Evolutionary conservation across 1,140 invertebrate genomes (phyloP).

Genomic region (Drosophila ananassae): DNA sequence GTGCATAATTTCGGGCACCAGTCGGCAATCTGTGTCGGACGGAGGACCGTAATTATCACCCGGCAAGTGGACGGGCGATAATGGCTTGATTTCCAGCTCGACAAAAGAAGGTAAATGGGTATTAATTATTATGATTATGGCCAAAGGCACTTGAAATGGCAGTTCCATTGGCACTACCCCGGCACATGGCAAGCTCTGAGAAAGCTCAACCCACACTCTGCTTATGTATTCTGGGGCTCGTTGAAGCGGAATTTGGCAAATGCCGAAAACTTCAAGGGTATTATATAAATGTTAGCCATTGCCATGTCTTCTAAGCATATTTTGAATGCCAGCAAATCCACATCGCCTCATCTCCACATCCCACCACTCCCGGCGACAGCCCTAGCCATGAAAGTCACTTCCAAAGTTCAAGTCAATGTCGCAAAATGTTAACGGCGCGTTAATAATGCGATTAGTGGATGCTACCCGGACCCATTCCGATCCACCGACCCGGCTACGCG

Average conservation of each 20-base stretch:
- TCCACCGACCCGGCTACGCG: conserved; percentile 16
- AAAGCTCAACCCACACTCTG: not conserved
- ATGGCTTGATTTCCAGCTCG: conserved; percentile 63
- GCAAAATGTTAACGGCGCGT: conserved; percentile 77
- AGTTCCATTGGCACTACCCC: conserved; percentile 25
- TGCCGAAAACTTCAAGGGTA: conserved; percentile 68
- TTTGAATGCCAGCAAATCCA: conserved; percentile 56
- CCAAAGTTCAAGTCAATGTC: conserved; percentile 75
- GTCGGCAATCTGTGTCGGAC: conserved; percentile 50
- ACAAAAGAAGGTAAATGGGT: conserved; percentile 53
- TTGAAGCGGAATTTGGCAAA: conserved; percentile 67
- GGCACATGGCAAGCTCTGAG: conserved; percentile 16
- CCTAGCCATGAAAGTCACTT: conserved; percentile 54
- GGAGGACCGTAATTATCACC: conserved; percentile 58
- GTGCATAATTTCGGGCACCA: conserved; percentile 49
- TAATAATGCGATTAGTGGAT: conserved; percentile 77
- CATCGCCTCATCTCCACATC: not conserved
- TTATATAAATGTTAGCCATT: conserved; percentile 64
- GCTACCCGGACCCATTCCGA: conserved; percentile 39
- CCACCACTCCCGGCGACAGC: not conserved
- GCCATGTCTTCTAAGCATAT: conserved; percentile 63
- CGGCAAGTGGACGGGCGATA: conserved; percentile 60
- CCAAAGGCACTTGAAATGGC: conserved; percentile 32
- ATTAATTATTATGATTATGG: conserved; percentile 71
- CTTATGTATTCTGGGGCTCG: conserved; percentile 22